Evolutionary conservation across 2,113 vertebrate genomes (phyloP).

Genomic region (Sardina pilchardus): DNA sequence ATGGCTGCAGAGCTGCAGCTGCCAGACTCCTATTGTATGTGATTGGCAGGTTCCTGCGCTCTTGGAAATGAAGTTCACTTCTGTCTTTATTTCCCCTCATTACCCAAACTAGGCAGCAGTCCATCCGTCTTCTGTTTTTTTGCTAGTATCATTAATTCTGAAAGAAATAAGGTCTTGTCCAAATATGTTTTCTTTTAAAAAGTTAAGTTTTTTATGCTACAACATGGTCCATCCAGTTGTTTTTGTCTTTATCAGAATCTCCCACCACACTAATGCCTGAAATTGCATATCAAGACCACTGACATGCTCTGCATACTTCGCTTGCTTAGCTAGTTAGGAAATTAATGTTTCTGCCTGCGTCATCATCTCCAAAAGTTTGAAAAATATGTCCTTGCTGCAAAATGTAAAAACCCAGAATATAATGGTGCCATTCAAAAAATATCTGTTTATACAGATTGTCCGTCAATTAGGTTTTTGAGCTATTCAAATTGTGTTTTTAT

Average conservation of each 20-base stretch:
- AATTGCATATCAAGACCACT: too few species aligned
- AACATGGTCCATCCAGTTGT: too few species aligned
- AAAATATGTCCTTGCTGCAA: neutral
- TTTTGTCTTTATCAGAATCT: too few species aligned
- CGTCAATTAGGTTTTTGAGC: neutral
- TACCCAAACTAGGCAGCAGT: slow-evolving; percentile 2
- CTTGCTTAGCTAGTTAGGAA: too few species aligned
- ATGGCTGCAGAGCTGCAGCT: neutral
- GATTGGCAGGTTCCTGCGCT: slow-evolving; percentile 6
- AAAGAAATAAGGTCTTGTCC: neutral
- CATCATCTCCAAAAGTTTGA: neutral
- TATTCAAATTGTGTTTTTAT: neutral
- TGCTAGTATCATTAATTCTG: neutral
- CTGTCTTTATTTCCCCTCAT: neutral
- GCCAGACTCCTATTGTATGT: slow-evolving; percentile 1
- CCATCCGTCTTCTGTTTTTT: neutral
- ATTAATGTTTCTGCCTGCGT: too few species aligned
- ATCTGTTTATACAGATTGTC: neutral
- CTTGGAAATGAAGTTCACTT: neutral
- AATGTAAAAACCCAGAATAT: neutral
- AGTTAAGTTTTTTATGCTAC: too few species aligned
- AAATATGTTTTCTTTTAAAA: neutral
- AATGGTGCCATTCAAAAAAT: neutral
- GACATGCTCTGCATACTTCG: too few species aligned
- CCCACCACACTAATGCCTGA: too few species aligned